Percentiles rank a stretch among this genome's conserved stretches.
Evolutionary conservation across 2,797 vertebrate species (phyloP).

Genomic region (Acanthopagrus latus): DNA sequence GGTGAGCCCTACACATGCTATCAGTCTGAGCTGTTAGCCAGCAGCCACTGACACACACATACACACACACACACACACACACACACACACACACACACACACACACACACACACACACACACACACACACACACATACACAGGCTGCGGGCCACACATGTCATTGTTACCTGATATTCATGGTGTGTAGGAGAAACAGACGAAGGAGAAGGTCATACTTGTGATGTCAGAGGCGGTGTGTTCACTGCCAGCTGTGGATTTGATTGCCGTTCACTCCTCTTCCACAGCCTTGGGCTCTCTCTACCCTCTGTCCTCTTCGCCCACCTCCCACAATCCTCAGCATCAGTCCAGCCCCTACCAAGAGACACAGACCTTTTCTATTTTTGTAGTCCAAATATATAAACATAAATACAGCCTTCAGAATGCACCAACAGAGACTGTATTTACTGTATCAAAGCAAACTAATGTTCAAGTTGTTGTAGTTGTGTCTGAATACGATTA

Average conservation of each 20-base stretch:
- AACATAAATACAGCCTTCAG: conserved; percentile 9
- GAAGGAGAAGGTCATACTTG: conserved; percentile 72
- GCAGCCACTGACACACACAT: conserved; percentile 23
- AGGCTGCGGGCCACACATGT: conserved; percentile 59
- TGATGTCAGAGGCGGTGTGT: conserved; percentile 68
- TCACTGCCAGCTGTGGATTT: conserved; percentile 60
- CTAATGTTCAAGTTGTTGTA: conserved; percentile 1
- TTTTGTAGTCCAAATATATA: conserved; percentile 59
- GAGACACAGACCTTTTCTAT: conserved; percentile 69
- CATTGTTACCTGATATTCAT: conserved; percentile 77
- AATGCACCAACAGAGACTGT: conserved; percentile 25
- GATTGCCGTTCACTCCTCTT: conserved; percentile 56
- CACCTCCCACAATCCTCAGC: conserved; percentile 60
- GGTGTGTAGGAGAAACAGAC: conserved; percentile 68
- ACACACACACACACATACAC: conserved; percentile 24
- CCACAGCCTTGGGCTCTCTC: conserved; percentile 58
- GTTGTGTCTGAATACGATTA: conserved; percentile 33
- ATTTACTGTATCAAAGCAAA: conserved; percentile 38
- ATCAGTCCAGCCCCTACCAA: conserved; percentile 51
- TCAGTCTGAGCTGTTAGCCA: conserved; percentile 70
- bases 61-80: too few relatives aligned
- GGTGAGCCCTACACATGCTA: conserved; percentile 73
- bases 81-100: conserved; percentile 33
- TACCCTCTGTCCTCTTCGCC: conserved; percentile 62
- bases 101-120: conserved; percentile 24